A percentile compares a stretch with the other conserved stretches of the same genome.
Evolutionary conservation across 2,888 invertebrate genomes (phyloP).

Genomic region (Diaprepes abbreviatus): DNA sequence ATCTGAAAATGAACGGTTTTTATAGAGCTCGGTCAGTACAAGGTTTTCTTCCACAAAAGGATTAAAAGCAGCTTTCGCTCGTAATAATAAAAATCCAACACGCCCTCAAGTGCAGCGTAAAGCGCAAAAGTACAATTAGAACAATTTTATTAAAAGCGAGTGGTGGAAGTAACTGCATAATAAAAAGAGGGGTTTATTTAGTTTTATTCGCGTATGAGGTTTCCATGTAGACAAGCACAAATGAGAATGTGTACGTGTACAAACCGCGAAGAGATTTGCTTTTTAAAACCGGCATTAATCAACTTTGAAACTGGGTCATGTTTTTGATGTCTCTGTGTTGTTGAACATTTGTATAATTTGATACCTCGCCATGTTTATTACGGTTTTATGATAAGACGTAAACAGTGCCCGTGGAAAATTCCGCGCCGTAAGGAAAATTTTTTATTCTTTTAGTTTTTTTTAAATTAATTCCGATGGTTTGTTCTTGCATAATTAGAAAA

Average conservation of each 20-base stretch:
- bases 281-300: conserved; percentile 1
- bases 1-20: conserved; percentile 25
- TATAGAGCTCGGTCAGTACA: conserved; percentile 1
- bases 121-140: conserved; percentile 48
- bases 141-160: conserved; percentile 48
- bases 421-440: no score
- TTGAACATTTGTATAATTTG: no score
- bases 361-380: no score
- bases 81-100: conserved; percentile 47
- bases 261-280: not conserved
- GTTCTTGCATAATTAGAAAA: no score
- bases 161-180: conserved; percentile 46
- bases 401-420: no score
- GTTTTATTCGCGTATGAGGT: conserved; percentile 43
- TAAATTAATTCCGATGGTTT: no score
- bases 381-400: no score
- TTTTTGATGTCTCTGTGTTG: not conserved
- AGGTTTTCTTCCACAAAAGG: conserved; percentile 35
- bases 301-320: not conserved
- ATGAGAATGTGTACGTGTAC: conserved; percentile 5
- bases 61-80: conserved; percentile 37
- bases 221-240: conserved; percentile 30
- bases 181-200: conserved; percentile 44
- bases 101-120: conserved; percentile 45
- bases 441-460: no score